phyloP scores from a whole-genome alignment of 2,888 invertebrate species.

The Deilephila porcellus region DNA sequence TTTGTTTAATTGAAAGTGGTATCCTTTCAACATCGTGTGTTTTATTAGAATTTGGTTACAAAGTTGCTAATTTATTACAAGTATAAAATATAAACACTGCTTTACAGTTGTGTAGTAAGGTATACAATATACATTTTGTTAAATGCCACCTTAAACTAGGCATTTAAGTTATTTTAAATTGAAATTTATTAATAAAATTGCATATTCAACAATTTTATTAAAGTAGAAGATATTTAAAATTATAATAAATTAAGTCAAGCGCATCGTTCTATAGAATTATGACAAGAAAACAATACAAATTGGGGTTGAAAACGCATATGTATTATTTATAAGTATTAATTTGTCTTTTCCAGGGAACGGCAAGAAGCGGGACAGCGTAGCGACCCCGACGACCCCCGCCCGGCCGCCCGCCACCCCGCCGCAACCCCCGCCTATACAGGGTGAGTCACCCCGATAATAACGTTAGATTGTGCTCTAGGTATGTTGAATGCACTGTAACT shows the following conservation, averaged over 20 bases:
- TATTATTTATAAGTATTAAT: slow-evolving; percentile 9
- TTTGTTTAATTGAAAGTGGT: neutral
- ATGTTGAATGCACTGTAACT: neutral
- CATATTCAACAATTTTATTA: no score
- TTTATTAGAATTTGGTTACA: neutral
- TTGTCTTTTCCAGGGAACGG: slow-evolving; percentile 76
- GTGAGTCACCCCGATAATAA: slow-evolving; percentile 66
- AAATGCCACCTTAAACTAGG: no score
- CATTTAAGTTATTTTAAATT: no score
- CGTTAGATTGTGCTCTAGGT: neutral
- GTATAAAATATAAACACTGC: neutral
- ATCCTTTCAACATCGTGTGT: neutral
- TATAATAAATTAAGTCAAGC: no score
- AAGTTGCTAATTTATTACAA: neutral
- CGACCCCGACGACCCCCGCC: slow-evolving; percentile 67
- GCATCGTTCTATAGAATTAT: no score
- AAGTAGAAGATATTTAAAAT: no score
- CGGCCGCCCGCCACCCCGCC: slow-evolving; percentile 68
- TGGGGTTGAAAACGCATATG: neutral
- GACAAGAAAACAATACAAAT: no score
- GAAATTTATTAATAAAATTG: no score
- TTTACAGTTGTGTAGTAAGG: neutral
- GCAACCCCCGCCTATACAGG: slow-evolving; percentile 65
- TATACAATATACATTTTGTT: neutral
- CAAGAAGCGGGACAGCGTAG: slow-evolving; percentile 80